Percentiles rank a stretch among this genome's conserved stretches.
Conservation (phyloP, 2,888 invertebrate species). For the Brachynemurus nebulosus region DNA sequence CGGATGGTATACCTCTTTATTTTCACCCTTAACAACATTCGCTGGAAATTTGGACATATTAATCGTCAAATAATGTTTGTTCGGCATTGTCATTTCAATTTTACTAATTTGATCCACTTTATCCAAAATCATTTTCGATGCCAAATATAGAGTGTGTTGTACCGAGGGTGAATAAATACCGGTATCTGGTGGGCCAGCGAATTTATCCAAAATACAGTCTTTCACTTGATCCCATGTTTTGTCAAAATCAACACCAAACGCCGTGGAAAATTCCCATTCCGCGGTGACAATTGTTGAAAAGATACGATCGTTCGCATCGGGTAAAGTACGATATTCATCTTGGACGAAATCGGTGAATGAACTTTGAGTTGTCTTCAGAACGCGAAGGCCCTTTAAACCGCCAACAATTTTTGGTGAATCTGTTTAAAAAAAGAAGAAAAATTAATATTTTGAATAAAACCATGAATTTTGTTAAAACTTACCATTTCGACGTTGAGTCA, state of each 20-base stretch:
- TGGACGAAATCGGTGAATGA: constrained; percentile 66
- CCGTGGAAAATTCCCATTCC: constrained; percentile 56
- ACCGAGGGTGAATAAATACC: constrained; percentile 67
- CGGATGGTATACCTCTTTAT: constrained; percentile 59
- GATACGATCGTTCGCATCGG: constrained; percentile 61
- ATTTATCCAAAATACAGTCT: constrained; percentile 55
- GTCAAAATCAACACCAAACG: constrained; percentile 51
- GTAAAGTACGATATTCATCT: constrained; percentile 62
- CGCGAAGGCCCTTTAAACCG: constrained; percentile 53
- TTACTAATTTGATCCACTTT: constrained; percentile 51
- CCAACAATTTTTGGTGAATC: constrained; percentile 46
- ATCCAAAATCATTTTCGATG: constrained; percentile 52
- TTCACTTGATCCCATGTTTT: constrained; percentile 55
- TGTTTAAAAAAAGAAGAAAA: constrained; percentile 21
- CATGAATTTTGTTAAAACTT: constrained; percentile 22
- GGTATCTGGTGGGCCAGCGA: constrained; percentile 57
- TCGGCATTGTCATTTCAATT: constrained; percentile 66
- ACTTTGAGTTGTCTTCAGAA: constrained; percentile 70
- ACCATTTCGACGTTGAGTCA: constrained; percentile 54
- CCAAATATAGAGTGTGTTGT: constrained; percentile 61
- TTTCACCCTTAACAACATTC: constrained; percentile 44
- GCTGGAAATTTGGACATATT: constrained; percentile 60
- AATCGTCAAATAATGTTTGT: constrained; percentile 65
- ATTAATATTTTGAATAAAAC: not conserved
- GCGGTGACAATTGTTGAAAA: constrained; percentile 65